phyloP scores from a whole-genome alignment of 2,888 invertebrate genomes.

The Drosophila birchii region DNA sequence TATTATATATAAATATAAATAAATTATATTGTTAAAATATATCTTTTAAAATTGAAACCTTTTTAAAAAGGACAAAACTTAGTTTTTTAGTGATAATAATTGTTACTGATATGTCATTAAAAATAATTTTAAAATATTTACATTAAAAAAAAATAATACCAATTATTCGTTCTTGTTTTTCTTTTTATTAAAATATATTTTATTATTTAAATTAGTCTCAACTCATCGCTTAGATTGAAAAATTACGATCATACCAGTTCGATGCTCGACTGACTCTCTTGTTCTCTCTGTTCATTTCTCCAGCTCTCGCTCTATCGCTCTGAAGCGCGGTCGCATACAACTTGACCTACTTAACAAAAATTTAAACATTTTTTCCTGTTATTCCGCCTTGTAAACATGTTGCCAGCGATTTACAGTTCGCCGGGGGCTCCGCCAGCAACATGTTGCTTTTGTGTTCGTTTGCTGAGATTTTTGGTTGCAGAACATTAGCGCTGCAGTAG shows the following conservation, averaged over 20 bases:
- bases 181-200: not conserved
- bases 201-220: not conserved
- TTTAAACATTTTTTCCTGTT: conserved; percentile 83
- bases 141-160: not conserved
- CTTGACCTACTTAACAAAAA: conserved; percentile 82
- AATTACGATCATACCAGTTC: conserved; percentile 51
- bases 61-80: not conserved
- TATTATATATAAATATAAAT: too few species aligned
- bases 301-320: conserved; percentile 32
- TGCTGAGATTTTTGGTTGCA: conserved; percentile 7
- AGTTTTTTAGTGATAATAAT: not conserved
- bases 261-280: conserved; percentile 52
- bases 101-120: not conserved
- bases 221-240: not conserved
- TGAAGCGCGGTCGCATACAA: conserved; percentile 66
- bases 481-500: not conserved
- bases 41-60: too few species aligned
- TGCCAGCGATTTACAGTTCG: conserved; percentile 80
- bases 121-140: too few species aligned
- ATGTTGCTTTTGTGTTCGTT: conserved; percentile 22
- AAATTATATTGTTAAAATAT: too few species aligned
- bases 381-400: conserved; percentile 81
- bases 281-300: conserved; percentile 21
- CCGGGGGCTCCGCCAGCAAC: conserved; percentile 52
- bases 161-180: not conserved